phyloP scores from a whole-genome alignment of 2,888 invertebrate genomes.

The Malthinus flaveolus region DNA sequence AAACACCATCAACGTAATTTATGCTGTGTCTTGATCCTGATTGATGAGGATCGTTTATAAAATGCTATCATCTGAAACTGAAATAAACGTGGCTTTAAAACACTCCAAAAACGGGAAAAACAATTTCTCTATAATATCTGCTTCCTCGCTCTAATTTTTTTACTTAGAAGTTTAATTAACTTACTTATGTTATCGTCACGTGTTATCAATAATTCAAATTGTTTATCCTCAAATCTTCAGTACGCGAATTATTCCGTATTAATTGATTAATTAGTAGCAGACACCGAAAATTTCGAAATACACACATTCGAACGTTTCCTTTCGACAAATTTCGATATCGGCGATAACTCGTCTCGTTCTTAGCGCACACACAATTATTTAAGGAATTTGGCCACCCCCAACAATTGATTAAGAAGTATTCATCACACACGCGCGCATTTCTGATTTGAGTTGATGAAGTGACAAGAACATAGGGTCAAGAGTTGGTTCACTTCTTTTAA shows the following conservation, averaged over 20 bases:
- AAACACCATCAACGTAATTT: no score
- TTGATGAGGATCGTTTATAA: no score
- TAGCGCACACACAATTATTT: conserved; percentile 21
- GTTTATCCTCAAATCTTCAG: not conserved
- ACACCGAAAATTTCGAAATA: conserved; percentile 9
- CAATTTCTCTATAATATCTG: no score
- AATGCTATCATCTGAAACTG: no score
- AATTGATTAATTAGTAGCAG: conserved; percentile 5
- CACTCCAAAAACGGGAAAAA: no score
- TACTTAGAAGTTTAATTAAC: not conserved
- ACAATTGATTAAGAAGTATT: conserved; percentile 38
- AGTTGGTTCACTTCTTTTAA: conserved; percentile 30
- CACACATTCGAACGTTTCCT: not conserved
- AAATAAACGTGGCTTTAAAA: no score
- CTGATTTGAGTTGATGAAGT: conserved; percentile 37
- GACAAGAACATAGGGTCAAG: conserved; percentile 37
- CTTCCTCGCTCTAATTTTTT: not conserved
- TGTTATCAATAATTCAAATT: conserved; percentile 17
- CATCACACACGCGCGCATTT: conserved; percentile 29
- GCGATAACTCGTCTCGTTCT: conserved; percentile 11
- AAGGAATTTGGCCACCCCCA: conserved; percentile 34
- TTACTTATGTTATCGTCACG: conserved; percentile 17
- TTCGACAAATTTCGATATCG: not conserved
- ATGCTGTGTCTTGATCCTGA: no score
- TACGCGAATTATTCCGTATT: not conserved